Evolutionary conservation across 2,113 vertebrate genomes (phyloP).

Genomic region (Piprites chloris): DNA sequence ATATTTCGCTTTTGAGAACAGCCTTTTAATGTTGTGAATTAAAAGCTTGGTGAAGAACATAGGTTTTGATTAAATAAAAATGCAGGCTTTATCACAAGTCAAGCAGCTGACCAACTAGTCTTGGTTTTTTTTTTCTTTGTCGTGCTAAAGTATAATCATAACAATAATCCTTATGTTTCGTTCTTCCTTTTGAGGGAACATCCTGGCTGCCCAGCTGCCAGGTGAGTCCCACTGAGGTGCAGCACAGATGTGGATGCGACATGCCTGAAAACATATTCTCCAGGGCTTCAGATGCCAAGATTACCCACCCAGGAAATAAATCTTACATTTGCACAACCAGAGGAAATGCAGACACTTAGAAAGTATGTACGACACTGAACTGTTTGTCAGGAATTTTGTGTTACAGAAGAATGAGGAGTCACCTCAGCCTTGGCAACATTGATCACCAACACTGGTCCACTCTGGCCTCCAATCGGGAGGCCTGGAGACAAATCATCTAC

Average conservation of each 20-base stretch:
- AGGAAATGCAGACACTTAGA: not conserved
- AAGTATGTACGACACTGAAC: not conserved
- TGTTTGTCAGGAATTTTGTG: not conserved
- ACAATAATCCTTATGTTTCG: not conserved
- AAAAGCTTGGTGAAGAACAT: not conserved
- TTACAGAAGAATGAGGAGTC: not conserved
- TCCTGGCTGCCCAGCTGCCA: not conserved
- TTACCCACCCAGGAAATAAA: not conserved
- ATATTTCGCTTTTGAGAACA: not conserved
- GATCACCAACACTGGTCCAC: too few relatives aligned
- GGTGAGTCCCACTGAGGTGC: too few relatives aligned
- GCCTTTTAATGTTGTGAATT: rapidly evolving
- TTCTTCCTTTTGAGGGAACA: not conserved
- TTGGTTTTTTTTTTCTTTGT: not conserved
- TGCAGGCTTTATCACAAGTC: not conserved
- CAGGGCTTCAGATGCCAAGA: not conserved
- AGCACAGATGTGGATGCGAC: not conserved
- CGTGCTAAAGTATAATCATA: not conserved
- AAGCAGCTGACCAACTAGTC: not conserved
- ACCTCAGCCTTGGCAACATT: too few relatives aligned
- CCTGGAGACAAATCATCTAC: too few relatives aligned
- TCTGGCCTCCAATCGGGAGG: too few relatives aligned
- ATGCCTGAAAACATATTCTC: not conserved
- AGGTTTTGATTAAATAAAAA: not conserved
- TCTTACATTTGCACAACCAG: not conserved